Evolutionary conservation across 2,888 invertebrate species (phyloP).

Genomic region (Sminthurinus aureus): DNA sequence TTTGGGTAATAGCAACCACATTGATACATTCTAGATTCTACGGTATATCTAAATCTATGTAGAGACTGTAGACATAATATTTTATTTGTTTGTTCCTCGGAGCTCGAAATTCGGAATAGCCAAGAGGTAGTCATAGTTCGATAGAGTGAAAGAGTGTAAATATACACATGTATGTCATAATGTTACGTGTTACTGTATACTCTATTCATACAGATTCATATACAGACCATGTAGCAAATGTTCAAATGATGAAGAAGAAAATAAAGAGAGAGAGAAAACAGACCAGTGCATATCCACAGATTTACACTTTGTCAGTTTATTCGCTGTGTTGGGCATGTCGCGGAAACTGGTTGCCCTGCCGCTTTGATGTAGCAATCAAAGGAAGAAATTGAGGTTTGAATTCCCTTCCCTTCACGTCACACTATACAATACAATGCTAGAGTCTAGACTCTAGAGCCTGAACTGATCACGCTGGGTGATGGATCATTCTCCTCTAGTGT

Average conservation of each 20-base stretch:
- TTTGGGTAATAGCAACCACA: too few relatives aligned
- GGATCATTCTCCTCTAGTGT: slow-evolving; percentile 33
- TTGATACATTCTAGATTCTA: too few relatives aligned
- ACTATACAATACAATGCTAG: too few relatives aligned
- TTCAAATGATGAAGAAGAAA: not conserved
- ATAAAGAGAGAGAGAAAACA: not conserved
- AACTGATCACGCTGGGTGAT: slow-evolving; percentile 45
- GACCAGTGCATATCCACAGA: slow-evolving; percentile 10
- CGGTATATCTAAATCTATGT: too few relatives aligned
- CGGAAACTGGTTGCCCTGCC: slow-evolving; percentile 16
- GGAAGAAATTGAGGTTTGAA: slow-evolving; percentile 44
- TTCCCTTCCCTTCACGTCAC: slow-evolving; percentile 13
- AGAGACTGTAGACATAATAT: too few relatives aligned
- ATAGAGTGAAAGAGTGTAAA: not conserved
- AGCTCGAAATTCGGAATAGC: too few relatives aligned
- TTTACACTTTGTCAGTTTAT: slow-evolving; percentile 43
- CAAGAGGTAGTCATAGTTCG: too few relatives aligned
- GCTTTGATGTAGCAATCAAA: slow-evolving; percentile 48
- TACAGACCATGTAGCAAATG: too few relatives aligned
- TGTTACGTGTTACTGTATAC: not conserved
- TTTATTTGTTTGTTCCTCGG: too few relatives aligned
- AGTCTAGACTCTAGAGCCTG: not conserved
- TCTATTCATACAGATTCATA: too few relatives aligned
- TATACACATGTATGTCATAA: not conserved
- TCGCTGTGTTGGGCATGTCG: slow-evolving; percentile 22